phyloP scores from a whole-genome alignment of 2,113 vertebrate genomes.

The Rhinichthys klamathensis region DNA sequence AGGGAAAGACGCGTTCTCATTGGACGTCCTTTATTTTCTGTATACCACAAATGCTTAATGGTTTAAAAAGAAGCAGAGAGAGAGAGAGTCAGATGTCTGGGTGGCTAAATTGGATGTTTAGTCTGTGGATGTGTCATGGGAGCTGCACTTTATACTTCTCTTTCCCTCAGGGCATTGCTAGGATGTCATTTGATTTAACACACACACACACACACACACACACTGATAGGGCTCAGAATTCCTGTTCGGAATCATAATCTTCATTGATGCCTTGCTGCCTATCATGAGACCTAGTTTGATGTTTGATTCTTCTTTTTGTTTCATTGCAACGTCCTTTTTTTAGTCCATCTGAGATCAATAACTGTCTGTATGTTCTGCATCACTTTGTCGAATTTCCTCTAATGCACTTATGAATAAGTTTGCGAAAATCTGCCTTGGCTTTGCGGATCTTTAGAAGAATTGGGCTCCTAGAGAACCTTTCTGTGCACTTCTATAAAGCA shows the following conservation, averaged over 20 bases:
- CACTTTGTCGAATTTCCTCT: neutral
- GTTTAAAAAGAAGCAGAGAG: conserved; percentile 35
- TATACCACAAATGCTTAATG: conserved; percentile 21
- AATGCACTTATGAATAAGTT: neutral
- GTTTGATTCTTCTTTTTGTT: neutral
- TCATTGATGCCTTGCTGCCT: conserved; percentile 29
- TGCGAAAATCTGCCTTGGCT: neutral
- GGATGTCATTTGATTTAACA: conserved; percentile 40
- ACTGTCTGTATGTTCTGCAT: neutral
- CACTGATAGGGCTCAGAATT: conserved; percentile 26
- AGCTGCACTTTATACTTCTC: conserved; percentile 53
- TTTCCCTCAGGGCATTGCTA: conserved; percentile 12
- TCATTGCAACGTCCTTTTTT: neutral
- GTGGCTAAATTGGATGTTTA: conserved; percentile 73
- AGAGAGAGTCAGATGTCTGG: conserved; percentile 70
- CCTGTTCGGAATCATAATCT: conserved; percentile 34
- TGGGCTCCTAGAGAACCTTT: neutral
- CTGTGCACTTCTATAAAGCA: conserved; percentile 6
- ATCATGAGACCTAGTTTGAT: conserved; percentile 6
- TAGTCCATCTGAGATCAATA: neutral
- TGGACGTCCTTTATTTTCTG: conserved; percentile 24
- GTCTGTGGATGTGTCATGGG: conserved; percentile 76
- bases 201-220: conserved; percentile 38
- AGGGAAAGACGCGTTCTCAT: conserved; percentile 36
- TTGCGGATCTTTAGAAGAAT: neutral